Conservation (phyloP, 2,888 invertebrate species). For the Folsomia candida region DNA sequence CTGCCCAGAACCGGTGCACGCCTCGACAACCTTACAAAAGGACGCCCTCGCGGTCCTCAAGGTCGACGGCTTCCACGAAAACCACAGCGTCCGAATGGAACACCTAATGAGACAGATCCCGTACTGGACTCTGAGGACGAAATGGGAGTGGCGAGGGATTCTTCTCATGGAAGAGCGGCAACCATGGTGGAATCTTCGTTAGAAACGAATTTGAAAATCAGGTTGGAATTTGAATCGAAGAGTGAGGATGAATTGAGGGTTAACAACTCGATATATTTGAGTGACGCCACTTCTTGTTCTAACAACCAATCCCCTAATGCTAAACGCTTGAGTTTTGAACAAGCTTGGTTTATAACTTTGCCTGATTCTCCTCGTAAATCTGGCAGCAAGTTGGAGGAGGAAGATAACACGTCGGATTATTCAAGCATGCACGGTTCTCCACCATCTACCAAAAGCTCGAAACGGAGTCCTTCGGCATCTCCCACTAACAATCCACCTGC, state of each 20-base stretch:
- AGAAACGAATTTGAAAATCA: slow-evolving; percentile 38
- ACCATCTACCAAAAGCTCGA: slow-evolving; percentile 37
- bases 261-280: slow-evolving; percentile 16
- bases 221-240: slow-evolving; percentile 42
- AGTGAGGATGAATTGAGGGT: slow-evolving; percentile 32
- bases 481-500: slow-evolving; percentile 28
- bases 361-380: slow-evolving; percentile 24
- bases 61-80: slow-evolving; percentile 46
- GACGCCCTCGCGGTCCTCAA: slow-evolving; percentile 41
- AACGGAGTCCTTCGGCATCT: slow-evolving; percentile 25
- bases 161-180: slow-evolving; percentile 40
- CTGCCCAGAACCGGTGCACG: slow-evolving; percentile 32
- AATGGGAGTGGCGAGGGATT: slow-evolving; percentile 22
- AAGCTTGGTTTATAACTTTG: slow-evolving; percentile 45
- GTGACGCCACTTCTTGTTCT: slow-evolving; percentile 18
- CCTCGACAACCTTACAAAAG: slow-evolving; percentile 43
- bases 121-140: slow-evolving; percentile 32
- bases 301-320: slow-evolving; percentile 20
- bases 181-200: slow-evolving; percentile 44
- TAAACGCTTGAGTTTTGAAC: slow-evolving; percentile 41
- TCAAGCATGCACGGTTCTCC: slow-evolving; percentile 48
- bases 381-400: slow-evolving; percentile 22
- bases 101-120: slow-evolving; percentile 27
- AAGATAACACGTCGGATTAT: slow-evolving; percentile 47
- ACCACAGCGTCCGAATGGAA: slow-evolving; percentile 7